These are phyloP conservation scores for Grantiella picta DNA, from an alignment of 2,113 vertebrate genomes.

Conservation along the genomic window DNA sequence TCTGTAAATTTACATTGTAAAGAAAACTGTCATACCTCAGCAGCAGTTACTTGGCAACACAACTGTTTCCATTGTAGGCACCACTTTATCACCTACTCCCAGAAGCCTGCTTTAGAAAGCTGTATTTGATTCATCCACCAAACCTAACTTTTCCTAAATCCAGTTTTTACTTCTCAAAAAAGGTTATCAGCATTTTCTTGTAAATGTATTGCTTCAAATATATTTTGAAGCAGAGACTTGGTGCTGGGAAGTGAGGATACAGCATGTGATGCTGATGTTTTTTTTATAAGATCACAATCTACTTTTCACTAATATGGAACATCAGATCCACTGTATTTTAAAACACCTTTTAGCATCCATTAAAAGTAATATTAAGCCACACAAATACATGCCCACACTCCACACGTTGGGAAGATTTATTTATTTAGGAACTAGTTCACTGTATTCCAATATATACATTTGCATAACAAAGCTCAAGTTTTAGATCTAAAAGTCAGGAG, in stretches of 20 bases:
- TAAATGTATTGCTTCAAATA: background rate
- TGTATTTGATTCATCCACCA: background rate
- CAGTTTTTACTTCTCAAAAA: background rate
- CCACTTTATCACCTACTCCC: background rate
- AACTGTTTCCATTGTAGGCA: background rate
- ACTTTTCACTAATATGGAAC: background rate
- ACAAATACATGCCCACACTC: background rate
- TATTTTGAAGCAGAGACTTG: background rate
- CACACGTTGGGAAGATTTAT: background rate
- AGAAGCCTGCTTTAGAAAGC: background rate
- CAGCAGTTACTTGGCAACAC: background rate
- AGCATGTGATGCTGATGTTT: background rate
- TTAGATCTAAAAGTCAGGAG: background rate
- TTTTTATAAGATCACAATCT: background rate
- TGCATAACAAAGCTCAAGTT: background rate
- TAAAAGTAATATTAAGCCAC: background rate
- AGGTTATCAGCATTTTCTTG: background rate
- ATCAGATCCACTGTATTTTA: background rate
- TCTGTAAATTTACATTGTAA: background rate
- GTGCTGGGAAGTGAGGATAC: background rate
- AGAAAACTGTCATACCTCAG: background rate
- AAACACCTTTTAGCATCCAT: background rate
- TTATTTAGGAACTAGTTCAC: background rate
- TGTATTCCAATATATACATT: background rate
- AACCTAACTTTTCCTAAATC: background rate